A percentile compares a stretch with the other conserved stretches of the same genome.
These are phyloP conservation scores for Megaceryle torquata DNA, from an alignment of 2,113 vertebrate genomes.

Conservation along the genomic window DNA sequence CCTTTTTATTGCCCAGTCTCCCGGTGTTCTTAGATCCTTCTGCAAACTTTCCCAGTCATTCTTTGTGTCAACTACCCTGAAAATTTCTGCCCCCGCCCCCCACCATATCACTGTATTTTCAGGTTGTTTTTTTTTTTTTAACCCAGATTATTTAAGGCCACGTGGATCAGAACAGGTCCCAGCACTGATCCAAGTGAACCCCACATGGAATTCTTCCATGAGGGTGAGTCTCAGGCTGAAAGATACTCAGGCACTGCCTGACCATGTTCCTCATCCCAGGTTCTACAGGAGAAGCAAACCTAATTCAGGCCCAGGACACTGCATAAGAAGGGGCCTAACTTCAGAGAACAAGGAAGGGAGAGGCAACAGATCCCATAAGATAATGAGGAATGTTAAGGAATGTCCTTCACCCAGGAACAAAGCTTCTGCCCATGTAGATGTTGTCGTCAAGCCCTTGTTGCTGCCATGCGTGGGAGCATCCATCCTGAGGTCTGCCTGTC, in stretches of 20 bases:
- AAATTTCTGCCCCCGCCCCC: not conserved
- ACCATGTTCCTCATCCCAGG: fast-evolving
- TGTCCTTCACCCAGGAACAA: not conserved
- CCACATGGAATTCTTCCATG: not conserved
- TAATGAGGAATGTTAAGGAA: not conserved
- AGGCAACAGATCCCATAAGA: not conserved
- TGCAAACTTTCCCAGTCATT: not conserved
- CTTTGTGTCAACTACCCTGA: not conserved
- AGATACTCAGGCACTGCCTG: not conserved
- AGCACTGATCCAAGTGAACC: not conserved
- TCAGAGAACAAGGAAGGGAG: not conserved
- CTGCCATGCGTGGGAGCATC: not conserved
- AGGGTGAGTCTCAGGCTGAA: not conserved
- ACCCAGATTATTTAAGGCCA: not conserved
- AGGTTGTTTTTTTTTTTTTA: not conserved
- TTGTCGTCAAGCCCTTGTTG: not conserved
- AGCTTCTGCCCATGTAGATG: not conserved
- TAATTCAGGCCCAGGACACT: not conserved
- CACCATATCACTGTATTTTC: fast-evolving
- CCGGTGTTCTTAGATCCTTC: not conserved
- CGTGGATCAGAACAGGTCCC: not conserved
- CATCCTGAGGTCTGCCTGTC: not conserved
- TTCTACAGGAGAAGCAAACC: not conserved
- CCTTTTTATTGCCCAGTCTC: not conserved
- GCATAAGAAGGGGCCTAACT: fast-evolving